Conservation (phyloP, 2,113 vertebrate genomes). For the Sorex fumeus region DNA sequence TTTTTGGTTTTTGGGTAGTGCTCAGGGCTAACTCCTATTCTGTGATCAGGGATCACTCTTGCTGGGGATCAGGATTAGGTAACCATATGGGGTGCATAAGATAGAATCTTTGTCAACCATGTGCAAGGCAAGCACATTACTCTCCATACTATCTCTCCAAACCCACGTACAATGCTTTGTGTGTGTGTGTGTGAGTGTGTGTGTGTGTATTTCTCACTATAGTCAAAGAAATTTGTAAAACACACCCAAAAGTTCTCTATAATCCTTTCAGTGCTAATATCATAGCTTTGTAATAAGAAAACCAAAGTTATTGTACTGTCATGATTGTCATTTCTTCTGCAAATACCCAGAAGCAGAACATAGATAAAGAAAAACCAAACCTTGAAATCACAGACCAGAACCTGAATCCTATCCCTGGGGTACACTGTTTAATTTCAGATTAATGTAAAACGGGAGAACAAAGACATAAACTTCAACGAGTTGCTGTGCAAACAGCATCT, state of each 20-base stretch:
- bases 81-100: too few relatives aligned
- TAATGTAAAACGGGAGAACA: constrained; percentile 33
- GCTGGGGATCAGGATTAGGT: too few relatives aligned
- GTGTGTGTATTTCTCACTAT: constrained; percentile 39
- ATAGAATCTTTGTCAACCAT: too few relatives aligned
- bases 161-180: not conserved
- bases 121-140: too few relatives aligned
- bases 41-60: too few relatives aligned
- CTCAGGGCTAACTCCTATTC: too few relatives aligned
- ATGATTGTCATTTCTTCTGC: constrained; percentile 20
- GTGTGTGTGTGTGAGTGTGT: not conserved
- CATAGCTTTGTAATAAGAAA: not conserved
- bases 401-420: not conserved
- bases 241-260: not conserved
- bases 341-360: not conserved
- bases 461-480: not conserved
- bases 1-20: too few relatives aligned
- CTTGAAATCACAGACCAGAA: constrained; percentile 42
- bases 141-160: too few relatives aligned
- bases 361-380: not conserved
- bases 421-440: not conserved
- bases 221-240: constrained; percentile 63
- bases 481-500: constrained; percentile 3
- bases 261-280: constrained; percentile 21
- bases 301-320: not conserved